These are phyloP conservation scores for Tuberolachnus salignus DNA, from an alignment of 2,888 invertebrate species.

Conservation along the genomic window DNA sequence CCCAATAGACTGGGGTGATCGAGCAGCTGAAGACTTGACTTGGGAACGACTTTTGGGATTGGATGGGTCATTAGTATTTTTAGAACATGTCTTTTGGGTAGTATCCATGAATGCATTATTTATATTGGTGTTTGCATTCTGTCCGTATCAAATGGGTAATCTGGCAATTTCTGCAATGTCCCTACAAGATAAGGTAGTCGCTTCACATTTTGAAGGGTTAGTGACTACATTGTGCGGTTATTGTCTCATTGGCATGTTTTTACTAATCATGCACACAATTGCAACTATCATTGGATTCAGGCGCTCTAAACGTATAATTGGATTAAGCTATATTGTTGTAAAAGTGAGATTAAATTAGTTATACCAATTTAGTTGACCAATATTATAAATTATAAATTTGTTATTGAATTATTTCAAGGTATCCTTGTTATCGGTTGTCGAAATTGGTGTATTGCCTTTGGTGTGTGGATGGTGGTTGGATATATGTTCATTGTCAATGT, in stretches of 20 bases:
- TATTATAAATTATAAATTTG: background rate
- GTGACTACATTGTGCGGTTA: constrained; percentile 93
- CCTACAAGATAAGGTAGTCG: constrained; percentile 71
- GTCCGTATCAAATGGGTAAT: constrained; percentile 93
- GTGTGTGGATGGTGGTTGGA: constrained; percentile 99
- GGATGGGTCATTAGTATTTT: constrained; percentile 68
- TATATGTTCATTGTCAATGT: constrained; percentile 91
- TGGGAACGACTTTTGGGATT: constrained; percentile 86
- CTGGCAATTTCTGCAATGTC: constrained; percentile 78
- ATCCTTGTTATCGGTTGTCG: constrained; percentile 91
- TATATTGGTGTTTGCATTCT: constrained; percentile 95
- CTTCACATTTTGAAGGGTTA: constrained; percentile 89
- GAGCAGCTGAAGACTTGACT: constrained; percentile 95
- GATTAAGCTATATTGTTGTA: constrained; percentile 89
- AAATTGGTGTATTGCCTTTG: constrained; percentile 94
- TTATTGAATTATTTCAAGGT: constrained; percentile 69
- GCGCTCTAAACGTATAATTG: constrained; percentile 82
- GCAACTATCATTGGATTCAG: constrained; percentile 81
- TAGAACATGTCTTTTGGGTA: constrained; percentile 99
- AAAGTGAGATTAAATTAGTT: constrained; percentile 62
- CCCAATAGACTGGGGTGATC: constrained; percentile 93
- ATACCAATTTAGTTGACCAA: background rate
- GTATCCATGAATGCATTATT: constrained; percentile 95
- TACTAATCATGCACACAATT: constrained; percentile 83
- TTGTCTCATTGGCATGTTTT: constrained; percentile 79